Percentiles rank a stretch among this genome's conserved stretches.
Evolutionary conservation across 2,797 vertebrate genomes (phyloP).

Genomic region (Mus caroli): DNA sequence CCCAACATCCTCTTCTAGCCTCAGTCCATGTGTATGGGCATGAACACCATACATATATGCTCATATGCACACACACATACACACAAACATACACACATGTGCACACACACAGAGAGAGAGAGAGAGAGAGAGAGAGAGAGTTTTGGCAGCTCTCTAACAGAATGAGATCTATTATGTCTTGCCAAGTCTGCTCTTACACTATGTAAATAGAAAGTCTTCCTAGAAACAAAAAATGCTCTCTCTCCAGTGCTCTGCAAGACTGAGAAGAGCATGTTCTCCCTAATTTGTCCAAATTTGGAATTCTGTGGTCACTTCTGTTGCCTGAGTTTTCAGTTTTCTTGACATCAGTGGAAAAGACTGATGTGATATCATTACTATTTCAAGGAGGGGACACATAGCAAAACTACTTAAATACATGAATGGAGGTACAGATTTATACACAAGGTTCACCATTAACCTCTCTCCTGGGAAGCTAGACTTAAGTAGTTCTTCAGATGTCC

Average conservation of each 20-base stretch:
- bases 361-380: neutral
- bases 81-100: neutral
- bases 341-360: neutral
- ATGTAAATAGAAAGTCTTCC: slow-evolving; percentile 9
- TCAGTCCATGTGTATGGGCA: neutral
- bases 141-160: neutral
- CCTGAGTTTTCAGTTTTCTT: slow-evolving; percentile 30
- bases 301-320: neutral
- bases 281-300: neutral
- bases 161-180: neutral
- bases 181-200: neutral
- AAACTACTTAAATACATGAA: neutral
- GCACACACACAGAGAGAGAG: too few species aligned
- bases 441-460: slow-evolving; percentile 30
- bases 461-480: neutral
- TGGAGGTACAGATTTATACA: neutral
- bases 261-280: neutral
- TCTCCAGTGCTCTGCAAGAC: neutral
- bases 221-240: slow-evolving; percentile 11
- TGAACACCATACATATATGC: neutral
- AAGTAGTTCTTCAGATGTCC: slow-evolving; percentile 33
- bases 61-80: too few species aligned
- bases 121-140: too few species aligned
- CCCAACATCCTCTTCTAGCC: neutral
- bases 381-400: neutral